Evolutionary conservation across 2,888 invertebrate species (phyloP), one percentile per base, ranked within the genome.

Genomic region (Leptopterna dolabrata): DNA sequence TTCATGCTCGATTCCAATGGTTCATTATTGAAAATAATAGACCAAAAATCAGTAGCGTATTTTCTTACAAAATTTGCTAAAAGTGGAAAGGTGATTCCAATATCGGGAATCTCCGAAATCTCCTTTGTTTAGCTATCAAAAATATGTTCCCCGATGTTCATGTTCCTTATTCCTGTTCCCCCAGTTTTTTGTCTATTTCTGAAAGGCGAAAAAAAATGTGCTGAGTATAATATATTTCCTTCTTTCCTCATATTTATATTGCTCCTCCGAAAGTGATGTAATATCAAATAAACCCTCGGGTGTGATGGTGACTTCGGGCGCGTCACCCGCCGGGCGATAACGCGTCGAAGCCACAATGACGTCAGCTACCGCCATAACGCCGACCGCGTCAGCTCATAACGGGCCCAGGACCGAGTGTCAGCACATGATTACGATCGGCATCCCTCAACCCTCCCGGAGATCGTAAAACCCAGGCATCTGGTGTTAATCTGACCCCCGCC

Each of bases 391-490:
- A 78, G 78, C 78, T 78, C 78, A 78, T 78, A 78, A 78, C 78
- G 78, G 45, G 24, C 36, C 73, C 6, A 24, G 27, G 76, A 19
- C 78, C 78, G 71, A 41, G 83, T 43, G 83, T 83, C 83, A 83
- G 70, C 83, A 83, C 41, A 70, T 83, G 83, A 63, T 71, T 71
- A 83, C 83, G 83, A 83, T 71, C 83, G 16, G 19, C 83, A 71
- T 83, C 83, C 81, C 55, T 81, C 81, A 51, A 47, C 84, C 84
- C 47, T 73, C 84, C 73, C 84, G 16, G 45, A 19, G 47, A 45
- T 73, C 84, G 73, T 85, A 85, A 85, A 85, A 85, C 84, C 73
- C 84, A 85, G 84, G 73, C 84, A 85, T 85, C 84, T 85, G 84
- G 84, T 85, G 84, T 85, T 85, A 85, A 85, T 85, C 84, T 85